Conservation (phyloP, 1,140 invertebrate species). For the Caerostris extrusa region DNA sequence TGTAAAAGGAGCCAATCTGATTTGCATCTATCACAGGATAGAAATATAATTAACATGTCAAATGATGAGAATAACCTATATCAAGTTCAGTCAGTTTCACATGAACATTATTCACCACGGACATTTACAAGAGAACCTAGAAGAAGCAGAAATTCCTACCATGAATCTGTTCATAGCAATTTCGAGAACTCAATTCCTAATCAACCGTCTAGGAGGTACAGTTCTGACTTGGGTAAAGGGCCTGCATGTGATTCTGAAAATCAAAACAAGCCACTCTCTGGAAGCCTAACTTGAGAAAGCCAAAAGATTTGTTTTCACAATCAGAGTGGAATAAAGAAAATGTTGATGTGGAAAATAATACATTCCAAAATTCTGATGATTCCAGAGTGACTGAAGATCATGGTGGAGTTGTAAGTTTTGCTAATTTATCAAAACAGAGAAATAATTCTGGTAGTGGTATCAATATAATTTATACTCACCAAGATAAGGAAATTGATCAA, state of each 20-base stretch:
- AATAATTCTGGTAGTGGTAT: constrained; percentile 83
- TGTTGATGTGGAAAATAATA: constrained; percentile 57
- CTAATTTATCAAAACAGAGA: constrained; percentile 85
- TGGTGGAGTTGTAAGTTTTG: constrained; percentile 84
- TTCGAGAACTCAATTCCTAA: background rate
- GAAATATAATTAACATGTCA: background rate
- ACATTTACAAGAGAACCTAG: constrained; percentile 66
- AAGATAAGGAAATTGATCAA: constrained; percentile 81
- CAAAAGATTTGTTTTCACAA: constrained; percentile 73
- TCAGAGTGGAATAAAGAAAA: constrained; percentile 81
- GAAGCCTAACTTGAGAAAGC: constrained; percentile 71
- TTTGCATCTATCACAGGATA: constrained; percentile 59
- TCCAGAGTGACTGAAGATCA: constrained; percentile 39
- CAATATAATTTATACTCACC: constrained; percentile 86
- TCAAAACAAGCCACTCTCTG: constrained; percentile 59
- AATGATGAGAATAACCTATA: constrained; percentile 62
- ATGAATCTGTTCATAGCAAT: constrained; percentile 55
- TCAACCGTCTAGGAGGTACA: constrained; percentile 54
- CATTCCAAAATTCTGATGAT: constrained; percentile 51
- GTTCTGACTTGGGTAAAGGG: constrained; percentile 35
- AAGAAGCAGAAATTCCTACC: constrained; percentile 61
- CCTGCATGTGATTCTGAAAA: constrained; percentile 27
- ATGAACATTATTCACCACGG: constrained; percentile 68
- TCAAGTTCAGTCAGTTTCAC: constrained; percentile 69
- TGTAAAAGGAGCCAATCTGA: constrained; percentile 71